Conservation (phyloP, 2,113 vertebrate species). For the Platycercus adscitus region DNA sequence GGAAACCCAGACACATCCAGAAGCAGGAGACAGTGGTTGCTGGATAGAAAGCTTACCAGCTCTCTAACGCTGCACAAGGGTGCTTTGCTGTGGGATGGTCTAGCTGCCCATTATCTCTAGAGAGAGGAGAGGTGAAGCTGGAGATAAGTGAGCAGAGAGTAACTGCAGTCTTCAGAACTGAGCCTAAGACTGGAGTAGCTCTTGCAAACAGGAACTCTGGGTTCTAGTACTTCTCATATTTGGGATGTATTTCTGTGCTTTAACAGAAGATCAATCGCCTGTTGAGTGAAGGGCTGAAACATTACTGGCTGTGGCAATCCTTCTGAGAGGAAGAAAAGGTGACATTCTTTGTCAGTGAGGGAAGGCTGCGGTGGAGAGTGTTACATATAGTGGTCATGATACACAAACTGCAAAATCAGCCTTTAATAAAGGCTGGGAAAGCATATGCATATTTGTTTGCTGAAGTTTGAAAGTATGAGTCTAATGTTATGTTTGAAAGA, state of each 20-base stretch:
- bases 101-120: background rate
- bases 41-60: background rate
- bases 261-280: background rate
- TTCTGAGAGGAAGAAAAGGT: background rate
- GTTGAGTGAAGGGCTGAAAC: background rate
- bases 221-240: background rate
- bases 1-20: background rate
- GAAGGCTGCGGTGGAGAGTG: rapidly evolving
- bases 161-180: background rate
- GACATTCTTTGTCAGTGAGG: background rate
- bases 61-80: background rate
- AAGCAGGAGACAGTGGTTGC: background rate
- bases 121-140: background rate
- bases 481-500: background rate
- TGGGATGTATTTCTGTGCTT: background rate
- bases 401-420: background rate
- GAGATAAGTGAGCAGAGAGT: background rate
- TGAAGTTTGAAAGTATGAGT: background rate
- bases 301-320: background rate
- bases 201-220: background rate
- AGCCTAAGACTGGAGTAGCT: background rate
- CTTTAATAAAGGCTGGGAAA: background rate
- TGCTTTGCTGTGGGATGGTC: background rate
- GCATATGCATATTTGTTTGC: background rate
- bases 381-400: background rate